Evolutionary conservation across 1,140 invertebrate genomes (phyloP).

Genomic region (Mylabris phalerata): DNA sequence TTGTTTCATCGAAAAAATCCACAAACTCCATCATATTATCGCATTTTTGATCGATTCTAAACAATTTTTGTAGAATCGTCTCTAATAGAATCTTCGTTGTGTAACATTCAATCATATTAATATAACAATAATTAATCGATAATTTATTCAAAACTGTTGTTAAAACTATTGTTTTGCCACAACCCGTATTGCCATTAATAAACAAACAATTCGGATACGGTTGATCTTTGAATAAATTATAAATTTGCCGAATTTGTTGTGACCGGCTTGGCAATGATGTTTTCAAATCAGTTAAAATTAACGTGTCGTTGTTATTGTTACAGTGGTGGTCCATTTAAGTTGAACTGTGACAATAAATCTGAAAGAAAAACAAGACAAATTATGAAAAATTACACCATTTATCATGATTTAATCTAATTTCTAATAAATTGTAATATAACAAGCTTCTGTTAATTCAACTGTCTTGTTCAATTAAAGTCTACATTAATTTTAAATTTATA

Average conservation of each 20-base stretch:
- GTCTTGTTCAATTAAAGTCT: too few relatives aligned
- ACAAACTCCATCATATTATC: constrained; percentile 72
- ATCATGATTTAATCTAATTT: too few relatives aligned
- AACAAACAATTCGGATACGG: constrained; percentile 59
- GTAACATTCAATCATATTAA: constrained; percentile 81
- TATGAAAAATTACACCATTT: too few relatives aligned
- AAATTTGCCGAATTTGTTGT: constrained; percentile 50
- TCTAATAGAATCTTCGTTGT: constrained; percentile 69
- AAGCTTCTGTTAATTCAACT: too few relatives aligned
- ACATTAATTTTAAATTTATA: too few relatives aligned
- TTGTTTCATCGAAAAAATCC: constrained; percentile 36
- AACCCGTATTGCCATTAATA: constrained; percentile 69
- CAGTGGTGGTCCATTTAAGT: too few relatives aligned
- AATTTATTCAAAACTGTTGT: constrained; percentile 51
- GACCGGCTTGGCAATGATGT: constrained; percentile 52
- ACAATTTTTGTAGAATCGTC: constrained; percentile 60
- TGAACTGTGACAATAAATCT: too few relatives aligned
- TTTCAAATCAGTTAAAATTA: background rate
- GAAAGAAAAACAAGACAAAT: too few relatives aligned
- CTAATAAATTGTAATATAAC: too few relatives aligned
- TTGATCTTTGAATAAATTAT: constrained; percentile 52
- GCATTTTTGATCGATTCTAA: constrained; percentile 47
- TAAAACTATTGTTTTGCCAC: constrained; percentile 70
- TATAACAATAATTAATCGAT: constrained; percentile 53
- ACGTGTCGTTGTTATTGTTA: background rate